phyloP scores from a whole-genome alignment of 1,140 invertebrate species.

The Dendrolimus punctatus region DNA sequence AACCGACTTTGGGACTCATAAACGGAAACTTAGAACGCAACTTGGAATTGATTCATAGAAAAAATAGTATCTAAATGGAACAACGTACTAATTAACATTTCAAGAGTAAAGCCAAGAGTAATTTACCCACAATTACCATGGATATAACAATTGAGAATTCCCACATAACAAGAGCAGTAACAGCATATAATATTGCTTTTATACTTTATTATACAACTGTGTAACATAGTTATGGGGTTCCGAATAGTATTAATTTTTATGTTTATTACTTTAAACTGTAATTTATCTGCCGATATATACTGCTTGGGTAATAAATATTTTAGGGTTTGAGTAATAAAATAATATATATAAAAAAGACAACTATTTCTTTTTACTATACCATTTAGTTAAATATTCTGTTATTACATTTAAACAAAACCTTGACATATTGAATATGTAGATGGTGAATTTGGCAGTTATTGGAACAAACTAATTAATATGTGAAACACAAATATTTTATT shows the following conservation, averaged over 20 bases:
- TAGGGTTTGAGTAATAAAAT: no score
- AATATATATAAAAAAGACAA: no score
- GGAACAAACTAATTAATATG: constrained; percentile 27
- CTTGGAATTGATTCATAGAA: no score
- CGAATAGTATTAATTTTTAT: background rate
- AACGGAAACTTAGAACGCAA: no score
- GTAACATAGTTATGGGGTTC: constrained; percentile 2
- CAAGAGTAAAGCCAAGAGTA: constrained; percentile 27
- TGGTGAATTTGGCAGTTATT: no score
- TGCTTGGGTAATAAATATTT: no score
- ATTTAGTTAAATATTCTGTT: no score
- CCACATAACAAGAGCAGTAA: constrained; percentile 47
- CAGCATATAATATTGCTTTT: constrained; percentile 26
- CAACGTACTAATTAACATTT: constrained; percentile 36
- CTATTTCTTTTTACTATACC: no score
- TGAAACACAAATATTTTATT: constrained; percentile 3
- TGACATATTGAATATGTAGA: no score
- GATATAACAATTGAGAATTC: constrained; percentile 29
- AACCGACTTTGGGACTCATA: no score
- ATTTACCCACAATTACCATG: constrained; percentile 36
- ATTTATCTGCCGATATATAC: no score
- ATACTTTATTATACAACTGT: constrained; percentile 3
- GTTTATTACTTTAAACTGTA: no score
- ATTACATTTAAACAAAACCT: background rate
- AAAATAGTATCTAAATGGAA: background rate